Percentiles rank a stretch among this genome's conserved stretches.
These are phyloP conservation scores for Spilarctia lutea DNA, from an alignment of 2,888 invertebrate genomes.

Conservation along the genomic window DNA sequence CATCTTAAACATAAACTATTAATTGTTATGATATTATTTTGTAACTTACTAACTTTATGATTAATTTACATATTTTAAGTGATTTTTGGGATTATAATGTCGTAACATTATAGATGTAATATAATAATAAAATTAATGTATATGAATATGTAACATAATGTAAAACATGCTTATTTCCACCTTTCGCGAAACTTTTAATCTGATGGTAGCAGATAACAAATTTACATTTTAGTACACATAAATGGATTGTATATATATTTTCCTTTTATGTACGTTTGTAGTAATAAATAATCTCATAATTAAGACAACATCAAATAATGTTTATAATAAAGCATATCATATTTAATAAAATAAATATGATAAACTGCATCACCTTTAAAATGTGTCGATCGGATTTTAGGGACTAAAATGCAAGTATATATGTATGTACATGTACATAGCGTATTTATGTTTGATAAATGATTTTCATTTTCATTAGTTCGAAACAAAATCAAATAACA, in stretches of 20 bases:
- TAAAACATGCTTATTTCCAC: neutral
- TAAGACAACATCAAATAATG: too few species aligned
- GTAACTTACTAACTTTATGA: neutral
- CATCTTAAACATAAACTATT: neutral
- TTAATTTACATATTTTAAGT: neutral
- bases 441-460: too few species aligned
- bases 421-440: too few species aligned
- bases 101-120: neutral
- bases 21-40: too few species aligned
- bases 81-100: neutral
- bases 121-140: neutral
- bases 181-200: neutral
- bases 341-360: too few species aligned
- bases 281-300: too few species aligned
- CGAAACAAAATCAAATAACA: too few species aligned
- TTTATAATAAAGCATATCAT: too few species aligned
- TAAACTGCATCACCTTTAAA: too few species aligned
- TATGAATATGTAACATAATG: slow-evolving; percentile 1
- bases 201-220: neutral
- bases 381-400: too few species aligned
- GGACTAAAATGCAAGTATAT: too few species aligned
- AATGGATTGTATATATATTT: neutral
- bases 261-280: neutral
- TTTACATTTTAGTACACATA: neutral
- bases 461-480: too few species aligned